These are phyloP conservation scores for Gymnogyps californianus DNA, from an alignment of 2,113 vertebrate genomes.

Conservation along the genomic window DNA sequence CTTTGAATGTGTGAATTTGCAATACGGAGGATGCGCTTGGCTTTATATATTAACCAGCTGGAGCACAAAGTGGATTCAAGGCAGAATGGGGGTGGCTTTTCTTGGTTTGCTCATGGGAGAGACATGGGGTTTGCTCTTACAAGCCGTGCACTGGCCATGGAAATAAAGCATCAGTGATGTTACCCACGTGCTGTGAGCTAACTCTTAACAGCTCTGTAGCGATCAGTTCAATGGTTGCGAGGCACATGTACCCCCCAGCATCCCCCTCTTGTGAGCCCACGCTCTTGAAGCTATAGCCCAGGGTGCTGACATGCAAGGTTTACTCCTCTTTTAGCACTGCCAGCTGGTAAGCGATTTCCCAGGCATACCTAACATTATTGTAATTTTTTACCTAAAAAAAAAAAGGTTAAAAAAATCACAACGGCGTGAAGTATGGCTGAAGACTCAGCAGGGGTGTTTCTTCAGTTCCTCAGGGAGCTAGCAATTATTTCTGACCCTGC, in stretches of 20 bases:
- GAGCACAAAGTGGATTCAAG: background rate
- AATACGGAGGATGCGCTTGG: rapidly evolving
- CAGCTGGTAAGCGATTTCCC: background rate
- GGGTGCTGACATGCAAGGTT: background rate
- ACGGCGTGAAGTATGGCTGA: background rate
- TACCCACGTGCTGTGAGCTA: background rate
- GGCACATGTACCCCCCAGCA: background rate
- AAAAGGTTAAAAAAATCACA: background rate
- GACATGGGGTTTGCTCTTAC: background rate
- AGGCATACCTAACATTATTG: background rate
- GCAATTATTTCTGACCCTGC: background rate
- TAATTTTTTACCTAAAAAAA: background rate
- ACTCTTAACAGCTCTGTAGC: background rate
- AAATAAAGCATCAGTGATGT: background rate
- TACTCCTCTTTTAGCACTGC: background rate
- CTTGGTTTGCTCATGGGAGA: background rate
- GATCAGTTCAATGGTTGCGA: rapidly evolving
- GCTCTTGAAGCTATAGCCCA: background rate
- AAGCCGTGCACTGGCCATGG: background rate
- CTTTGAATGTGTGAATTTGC: background rate
- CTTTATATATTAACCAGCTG: background rate
- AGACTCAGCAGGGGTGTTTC: background rate
- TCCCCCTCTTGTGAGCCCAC: background rate
- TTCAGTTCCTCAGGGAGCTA: background rate
- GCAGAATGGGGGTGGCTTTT: background rate